These are phyloP conservation scores for Colletes collaris DNA, from an alignment of 2,888 invertebrate species.

Conservation along the genomic window DNA sequence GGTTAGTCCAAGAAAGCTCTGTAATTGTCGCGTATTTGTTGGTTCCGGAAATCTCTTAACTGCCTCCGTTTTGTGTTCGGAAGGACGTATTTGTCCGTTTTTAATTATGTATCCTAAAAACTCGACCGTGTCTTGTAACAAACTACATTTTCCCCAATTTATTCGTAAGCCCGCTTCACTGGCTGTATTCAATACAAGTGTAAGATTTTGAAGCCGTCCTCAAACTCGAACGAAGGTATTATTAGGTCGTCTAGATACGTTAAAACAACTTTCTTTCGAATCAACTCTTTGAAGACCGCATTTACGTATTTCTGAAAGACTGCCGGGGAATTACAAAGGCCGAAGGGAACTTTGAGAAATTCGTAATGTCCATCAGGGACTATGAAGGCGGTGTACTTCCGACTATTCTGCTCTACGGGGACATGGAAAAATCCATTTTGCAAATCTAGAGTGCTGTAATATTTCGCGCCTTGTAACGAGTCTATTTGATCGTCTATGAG, in stretches of 20 bases:
- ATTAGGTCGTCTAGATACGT: neutral
- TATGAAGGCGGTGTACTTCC: too few species aligned
- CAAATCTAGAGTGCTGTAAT: too few species aligned
- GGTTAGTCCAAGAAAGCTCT: too few species aligned
- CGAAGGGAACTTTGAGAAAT: too few species aligned
- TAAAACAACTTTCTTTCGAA: neutral
- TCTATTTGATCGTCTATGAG: too few species aligned
- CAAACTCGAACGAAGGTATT: neutral
- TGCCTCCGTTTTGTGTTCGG: slow-evolving; percentile 15
- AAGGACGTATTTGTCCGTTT: slow-evolving; percentile 5
- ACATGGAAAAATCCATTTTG: too few species aligned
- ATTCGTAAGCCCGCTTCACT: slow-evolving; percentile 8
- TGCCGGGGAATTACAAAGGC: too few species aligned
- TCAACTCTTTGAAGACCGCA: too few species aligned
- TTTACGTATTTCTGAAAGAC: too few species aligned
- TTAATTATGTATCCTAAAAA: slow-evolving; percentile 11
- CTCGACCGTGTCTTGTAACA: slow-evolving; percentile 5
- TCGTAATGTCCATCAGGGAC: too few species aligned
- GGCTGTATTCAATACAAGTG: neutral
- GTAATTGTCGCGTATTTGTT: neutral
- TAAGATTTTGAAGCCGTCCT: neutral
- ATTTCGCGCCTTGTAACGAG: too few species aligned
- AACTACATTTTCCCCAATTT: slow-evolving; percentile 21
- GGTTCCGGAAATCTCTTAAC: slow-evolving; percentile 21
- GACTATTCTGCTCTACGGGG: too few species aligned